Percentiles rank a stretch among this genome's conserved stretches.
These are phyloP conservation scores for Synanthedon myopaeformis DNA, from an alignment of 2,888 invertebrate genomes.

Conservation along the genomic window DNA sequence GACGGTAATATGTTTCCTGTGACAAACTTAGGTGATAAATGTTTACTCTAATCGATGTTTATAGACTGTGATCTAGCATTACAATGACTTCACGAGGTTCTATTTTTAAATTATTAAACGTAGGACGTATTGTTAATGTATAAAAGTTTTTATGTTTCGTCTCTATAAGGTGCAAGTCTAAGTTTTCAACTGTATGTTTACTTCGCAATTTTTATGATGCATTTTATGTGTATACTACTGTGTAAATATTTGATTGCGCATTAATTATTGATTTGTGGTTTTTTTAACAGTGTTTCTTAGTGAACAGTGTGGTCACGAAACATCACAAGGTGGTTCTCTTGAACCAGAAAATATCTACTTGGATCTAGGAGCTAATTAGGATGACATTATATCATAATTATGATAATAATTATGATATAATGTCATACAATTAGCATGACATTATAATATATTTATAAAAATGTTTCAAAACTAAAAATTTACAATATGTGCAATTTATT, in stretches of 20 bases:
- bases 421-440: too few species aligned
- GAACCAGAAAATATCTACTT: too few species aligned
- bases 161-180: background rate
- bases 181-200: background rate
- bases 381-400: too few species aligned
- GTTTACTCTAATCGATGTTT: conserved; percentile 50
- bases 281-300: too few species aligned
- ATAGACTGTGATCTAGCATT: conserved; percentile 69
- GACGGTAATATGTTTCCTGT: conserved; percentile 38
- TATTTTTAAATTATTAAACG: conserved; percentile 43
- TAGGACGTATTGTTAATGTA: background rate
- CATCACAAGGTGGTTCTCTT: too few species aligned
- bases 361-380: too few species aligned
- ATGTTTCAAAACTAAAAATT: too few species aligned
- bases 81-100: conserved; percentile 50
- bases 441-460: too few species aligned
- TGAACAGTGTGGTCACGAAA: too few species aligned
- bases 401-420: too few species aligned
- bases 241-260: background rate
- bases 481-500: too few species aligned
- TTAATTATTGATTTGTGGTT: too few species aligned
- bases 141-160: background rate
- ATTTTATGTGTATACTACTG: background rate
- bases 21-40: conserved; percentile 40
- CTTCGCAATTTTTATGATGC: background rate